Base-by-base conservation (phyloP, 2,797 vertebrate species). In the Apodemus agrarius region DNA sequence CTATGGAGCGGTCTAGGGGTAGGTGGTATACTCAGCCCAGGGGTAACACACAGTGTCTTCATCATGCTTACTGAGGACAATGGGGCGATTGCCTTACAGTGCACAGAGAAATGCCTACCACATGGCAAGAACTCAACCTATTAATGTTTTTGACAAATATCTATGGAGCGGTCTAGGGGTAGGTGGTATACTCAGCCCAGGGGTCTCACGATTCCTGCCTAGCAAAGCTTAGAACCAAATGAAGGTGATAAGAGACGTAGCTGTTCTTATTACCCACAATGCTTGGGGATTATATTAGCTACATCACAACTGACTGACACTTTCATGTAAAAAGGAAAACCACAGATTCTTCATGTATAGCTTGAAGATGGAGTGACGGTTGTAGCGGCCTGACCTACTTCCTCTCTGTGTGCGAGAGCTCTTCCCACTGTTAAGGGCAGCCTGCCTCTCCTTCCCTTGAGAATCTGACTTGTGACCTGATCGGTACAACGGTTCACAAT, bases 381-480 rank as follows among this genome's bases (percentile, higher is more conserved):
- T 26, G 17, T 4, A 29, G 14, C 0, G 3, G 43, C 7, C 12
- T 11, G 34, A 26, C 2, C 52, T 29, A 14, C 49, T 43, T 29
- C 49, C 52, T 8, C 31, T 29, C 40, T 9, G 0, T 3, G 12
- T 4, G 0, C 9, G 8, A 37, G 34, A 46, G 29, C 40, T 61
- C 8, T 4, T 31, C 21, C 29, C 43, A 37, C 13, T 0, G 9
- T 26, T 0, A n/a, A n/a, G 82, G 26, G 34, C 12, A 3, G 26
- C 31, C 40, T 14, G 19, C 46, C 40, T 13, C 3, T 24, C 91
- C 7, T 29, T 26, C 13, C 8, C 75, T 31, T 52, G 34, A 61
- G 19, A 83, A 9, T 57, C 7, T 52, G 79, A 86, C 4, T 2
- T 57, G 54, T 72, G 67, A 72, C 59, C 83, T 63, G 37, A 34